Conservation (phyloP, 2,113 vertebrate species). For the Hippocampus barbouri region DNA sequence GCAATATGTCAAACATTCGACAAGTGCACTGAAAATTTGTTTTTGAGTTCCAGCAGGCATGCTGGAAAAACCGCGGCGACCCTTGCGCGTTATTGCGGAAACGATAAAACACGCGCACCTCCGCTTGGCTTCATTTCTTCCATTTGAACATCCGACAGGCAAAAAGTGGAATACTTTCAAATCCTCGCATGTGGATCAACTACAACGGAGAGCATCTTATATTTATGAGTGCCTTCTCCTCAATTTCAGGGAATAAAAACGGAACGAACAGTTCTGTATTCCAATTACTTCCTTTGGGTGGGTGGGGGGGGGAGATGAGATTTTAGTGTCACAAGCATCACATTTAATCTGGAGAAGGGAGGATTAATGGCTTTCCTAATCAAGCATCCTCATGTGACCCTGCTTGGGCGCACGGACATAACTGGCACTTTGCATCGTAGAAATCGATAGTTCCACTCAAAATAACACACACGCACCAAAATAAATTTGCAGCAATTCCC, state of each 20-base stretch:
- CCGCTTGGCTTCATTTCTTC: conserved; percentile 56
- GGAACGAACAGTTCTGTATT: background rate
- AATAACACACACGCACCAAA: no score
- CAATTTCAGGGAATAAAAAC: background rate
- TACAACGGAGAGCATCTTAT: background rate
- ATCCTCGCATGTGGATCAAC: background rate
- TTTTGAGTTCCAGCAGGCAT: conserved; percentile 58
- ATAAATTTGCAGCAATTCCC: no score
- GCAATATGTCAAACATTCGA: conserved; percentile 34
- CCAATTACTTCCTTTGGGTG: background rate
- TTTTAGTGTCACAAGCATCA: background rate
- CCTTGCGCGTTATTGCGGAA: conserved; percentile 53
- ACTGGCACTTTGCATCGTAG: background rate
- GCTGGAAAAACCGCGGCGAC: conserved; percentile 49
- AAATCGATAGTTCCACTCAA: background rate
- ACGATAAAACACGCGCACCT: conserved; percentile 56
- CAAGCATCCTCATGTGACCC: conserved; percentile 54
- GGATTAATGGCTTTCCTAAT: conserved; percentile 41
- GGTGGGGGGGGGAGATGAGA: background rate
- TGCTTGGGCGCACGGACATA: conserved; percentile 34
- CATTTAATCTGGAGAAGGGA: conserved; percentile 14
- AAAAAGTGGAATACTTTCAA: background rate
- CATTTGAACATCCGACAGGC: conserved; percentile 41
- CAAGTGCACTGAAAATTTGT: conserved; percentile 31
- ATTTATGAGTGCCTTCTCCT: background rate